A percentile compares a stretch with the other conserved stretches of the same genome.
phyloP scores from a whole-genome alignment of 2,113 vertebrate species.

The Setophaga coronata region DNA sequence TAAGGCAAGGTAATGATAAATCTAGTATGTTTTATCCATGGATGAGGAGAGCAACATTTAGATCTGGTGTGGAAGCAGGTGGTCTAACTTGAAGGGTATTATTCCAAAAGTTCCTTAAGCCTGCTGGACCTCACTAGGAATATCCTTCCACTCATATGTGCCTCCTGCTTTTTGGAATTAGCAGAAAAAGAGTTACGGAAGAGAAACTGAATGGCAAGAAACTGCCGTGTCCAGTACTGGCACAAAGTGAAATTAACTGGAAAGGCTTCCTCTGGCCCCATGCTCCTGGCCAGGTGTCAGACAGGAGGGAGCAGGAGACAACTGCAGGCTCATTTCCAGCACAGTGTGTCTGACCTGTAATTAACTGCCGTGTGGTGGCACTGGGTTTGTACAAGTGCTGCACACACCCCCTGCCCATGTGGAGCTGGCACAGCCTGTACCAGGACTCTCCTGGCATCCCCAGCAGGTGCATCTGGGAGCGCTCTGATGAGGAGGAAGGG shows the following conservation, averaged over 20 bases:
- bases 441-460: not conserved
- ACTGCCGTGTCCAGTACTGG: not conserved
- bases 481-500: not conserved
- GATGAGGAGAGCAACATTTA: not conserved
- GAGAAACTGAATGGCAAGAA: not conserved
- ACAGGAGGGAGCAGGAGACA: not conserved
- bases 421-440: rapidly evolving
- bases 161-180: not conserved
- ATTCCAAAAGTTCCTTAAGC: not conserved
- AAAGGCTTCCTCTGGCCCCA: not conserved
- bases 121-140: not conserved
- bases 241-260: not conserved
- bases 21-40: not conserved
- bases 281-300: not conserved
- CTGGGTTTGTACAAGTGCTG: not conserved
- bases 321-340: not conserved
- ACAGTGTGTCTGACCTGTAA: not conserved
- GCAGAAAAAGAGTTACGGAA: not conserved
- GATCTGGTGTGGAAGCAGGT: not conserved
- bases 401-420: not conserved
- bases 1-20: not conserved
- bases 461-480: not conserved
- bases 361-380: not conserved
- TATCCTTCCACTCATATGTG: not conserved
- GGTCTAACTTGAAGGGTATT: not conserved